Evolutionary conservation across 2,113 vertebrate species (phyloP), one percentile per base, ranked within the genome.

Genomic region (Cettia cetti): DNA sequence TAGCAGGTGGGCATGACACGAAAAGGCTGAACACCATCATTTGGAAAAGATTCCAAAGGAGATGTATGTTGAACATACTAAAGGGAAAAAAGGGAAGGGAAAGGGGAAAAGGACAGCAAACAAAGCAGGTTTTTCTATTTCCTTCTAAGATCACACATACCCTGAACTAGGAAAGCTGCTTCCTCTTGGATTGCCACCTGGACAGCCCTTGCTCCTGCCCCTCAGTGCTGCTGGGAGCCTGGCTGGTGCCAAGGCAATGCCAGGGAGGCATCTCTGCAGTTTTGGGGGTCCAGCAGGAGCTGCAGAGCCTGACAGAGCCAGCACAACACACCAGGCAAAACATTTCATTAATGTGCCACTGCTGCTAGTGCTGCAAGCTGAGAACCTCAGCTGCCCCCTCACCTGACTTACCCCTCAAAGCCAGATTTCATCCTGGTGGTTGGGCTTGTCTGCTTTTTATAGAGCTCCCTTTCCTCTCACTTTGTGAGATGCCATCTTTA

Each of bases 341-440:
- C 0, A 0, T 40, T 69, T 40, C 0, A 0, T 27, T 24, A 8
- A 10, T 0, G 7, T 33, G 49, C 1, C 13, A 26, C n/a, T 11
- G 54, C 64, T 69, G 63, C 86, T 3, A 2, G 23, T 37, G 69
- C 70, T 39, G 45, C 59, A 72, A 72, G 75, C 57, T 3, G 15
- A 87, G 63, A 45, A 33, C 47, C 75, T 80, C 85, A 1, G 63
- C 66, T 88, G 71, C 63, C 68, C 91, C 78, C 45, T 89, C 76
- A 81, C 76, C 66, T 49, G 49, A 53, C 10, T 30, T 21, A 49
- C 14, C 45, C 37, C 75, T 72, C 53, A 76, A 33, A 85, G 37
- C 20, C 65, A 39, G 12, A 40, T 57, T 45, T 54, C 52, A 53
- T n/a, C 31, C 47, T 11, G 47, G 27, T 30, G 6, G 42, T 53